A percentile compares a stretch with the other conserved stretches of the same genome.
Evolutionary conservation across 2,113 vertebrate genomes (phyloP).

Genomic region (Zosterops hypoxanthus): DNA sequence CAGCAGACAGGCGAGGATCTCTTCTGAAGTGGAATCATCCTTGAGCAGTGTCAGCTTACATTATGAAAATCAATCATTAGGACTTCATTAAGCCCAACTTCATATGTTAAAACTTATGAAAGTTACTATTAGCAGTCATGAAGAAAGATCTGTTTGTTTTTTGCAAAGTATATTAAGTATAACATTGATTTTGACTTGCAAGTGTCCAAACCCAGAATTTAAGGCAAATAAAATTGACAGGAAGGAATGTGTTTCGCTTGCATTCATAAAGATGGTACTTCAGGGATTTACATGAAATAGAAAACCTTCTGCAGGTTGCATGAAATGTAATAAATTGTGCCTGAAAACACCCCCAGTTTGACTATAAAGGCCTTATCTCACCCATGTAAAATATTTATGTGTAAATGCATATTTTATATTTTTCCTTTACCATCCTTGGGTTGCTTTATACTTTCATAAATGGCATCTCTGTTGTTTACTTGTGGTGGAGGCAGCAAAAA

Average conservation of each 20-base stretch:
- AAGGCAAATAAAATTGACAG: constrained; percentile 50
- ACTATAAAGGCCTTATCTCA: constrained; percentile 64
- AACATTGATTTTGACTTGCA: constrained; percentile 66
- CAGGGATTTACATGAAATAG: constrained; percentile 64
- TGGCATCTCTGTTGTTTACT: constrained; percentile 42
- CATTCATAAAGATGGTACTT: constrained; percentile 52
- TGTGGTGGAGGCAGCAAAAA: constrained; percentile 24
- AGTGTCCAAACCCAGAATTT: constrained; percentile 62
- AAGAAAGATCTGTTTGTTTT: constrained; percentile 46
- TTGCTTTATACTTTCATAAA: constrained; percentile 56
- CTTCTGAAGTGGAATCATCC: not conserved
- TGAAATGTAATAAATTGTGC: constrained; percentile 61
- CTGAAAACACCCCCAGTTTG: constrained; percentile 59
- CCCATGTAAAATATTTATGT: constrained; percentile 65
- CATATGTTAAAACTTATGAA: constrained; percentile 28
- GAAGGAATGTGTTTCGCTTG: constrained; percentile 51
- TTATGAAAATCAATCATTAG: constrained; percentile 22
- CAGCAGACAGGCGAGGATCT: not conserved
- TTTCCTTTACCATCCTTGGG: constrained; percentile 44
- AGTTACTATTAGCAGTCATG: constrained; percentile 48
- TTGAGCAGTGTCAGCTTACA: not conserved
- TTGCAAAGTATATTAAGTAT: constrained; percentile 22
- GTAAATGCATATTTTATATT: constrained; percentile 68
- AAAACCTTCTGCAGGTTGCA: constrained; percentile 61
- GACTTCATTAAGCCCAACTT: constrained; percentile 11